phyloP scores from a whole-genome alignment of 2,113 vertebrate genomes.

The Sebastes fasciatus region DNA sequence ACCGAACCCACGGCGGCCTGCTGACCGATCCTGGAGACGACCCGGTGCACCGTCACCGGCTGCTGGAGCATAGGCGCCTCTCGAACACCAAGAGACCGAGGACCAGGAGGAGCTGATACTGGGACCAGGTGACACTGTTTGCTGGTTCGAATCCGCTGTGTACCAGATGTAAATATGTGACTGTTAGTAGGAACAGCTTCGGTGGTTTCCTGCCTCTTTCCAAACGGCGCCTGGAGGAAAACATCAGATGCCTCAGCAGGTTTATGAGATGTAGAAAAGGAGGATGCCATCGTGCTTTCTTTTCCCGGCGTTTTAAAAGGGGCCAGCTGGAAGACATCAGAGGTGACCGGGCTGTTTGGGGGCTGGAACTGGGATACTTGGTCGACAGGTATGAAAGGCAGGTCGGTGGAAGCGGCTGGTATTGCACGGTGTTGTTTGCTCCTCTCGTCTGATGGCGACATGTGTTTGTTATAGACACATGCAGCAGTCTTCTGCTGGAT shows the following conservation, averaged over 20 bases:
- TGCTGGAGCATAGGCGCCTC: constrained; percentile 83
- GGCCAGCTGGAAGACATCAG: constrained; percentile 72
- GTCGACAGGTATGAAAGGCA: constrained; percentile 65
- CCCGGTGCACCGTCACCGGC: constrained; percentile 93
- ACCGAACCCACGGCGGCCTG: constrained; percentile 91
- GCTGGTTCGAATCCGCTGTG: constrained; percentile 25
- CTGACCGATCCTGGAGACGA: constrained; percentile 90
- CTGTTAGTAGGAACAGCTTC: constrained; percentile 47
- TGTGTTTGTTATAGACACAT: constrained; percentile 62
- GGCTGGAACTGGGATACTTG: constrained; percentile 17
- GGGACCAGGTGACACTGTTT: constrained; percentile 59
- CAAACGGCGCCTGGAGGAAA: constrained; percentile 92
- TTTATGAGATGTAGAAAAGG: constrained; percentile 79
- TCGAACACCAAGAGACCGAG: constrained; percentile 73
- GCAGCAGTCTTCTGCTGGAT: constrained; percentile 54
- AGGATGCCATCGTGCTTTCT: constrained; percentile 76
- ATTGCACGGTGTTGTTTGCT: constrained; percentile 74
- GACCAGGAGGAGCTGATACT: constrained; percentile 33
- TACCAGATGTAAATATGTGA: background rate
- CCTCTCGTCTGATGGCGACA: constrained; percentile 76
- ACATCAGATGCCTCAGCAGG: constrained; percentile 85
- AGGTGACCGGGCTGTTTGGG: constrained; percentile 18
- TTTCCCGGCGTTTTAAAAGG: constrained; percentile 66
- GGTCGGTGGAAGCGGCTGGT: constrained; percentile 84
- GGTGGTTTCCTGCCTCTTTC: constrained; percentile 84